Evolutionary conservation across 37 sponge, comb jelly and placozoan genomes (phyloP), one percentile per base, ranked within the genome.

Genomic region (Diacarnus erythraeanus): DNA sequence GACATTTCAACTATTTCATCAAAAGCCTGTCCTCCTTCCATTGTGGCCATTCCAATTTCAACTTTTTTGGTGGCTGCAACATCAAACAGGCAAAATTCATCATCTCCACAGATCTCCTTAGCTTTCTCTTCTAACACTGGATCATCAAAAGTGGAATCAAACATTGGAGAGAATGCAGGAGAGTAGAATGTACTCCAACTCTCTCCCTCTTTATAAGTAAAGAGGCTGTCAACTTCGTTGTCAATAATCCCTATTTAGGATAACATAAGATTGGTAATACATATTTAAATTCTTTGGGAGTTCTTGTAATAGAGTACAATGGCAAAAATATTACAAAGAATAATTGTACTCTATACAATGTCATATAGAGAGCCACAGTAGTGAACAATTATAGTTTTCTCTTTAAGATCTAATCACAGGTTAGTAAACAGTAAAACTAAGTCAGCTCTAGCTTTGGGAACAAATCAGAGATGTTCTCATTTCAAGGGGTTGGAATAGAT

Each of bases 51-150:
- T 6, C 90, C 90, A 42, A 89, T 80, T 10, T 89, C 85, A 26
- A 79, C 42, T 30, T 81, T 44, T 12, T 80, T 80, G 21, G 85
- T 84, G 30, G 81, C 72, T 17, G 90, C 90, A 47, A 89, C 74
- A 59, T 89, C 90, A 84, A 54, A 89, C 72, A 76, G 60, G 71
- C 90, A 89, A 22, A 84, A 80, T 0, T 20, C 27, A 38, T 84
- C 81, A 47, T 70, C 64, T 31, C 42, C 64, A 80, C 90, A 89
- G 2, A 84, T 21, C 5, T 23, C 40, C 21, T 70, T 83, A 42
- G 90, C 84, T 76, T 80, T 17, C 21, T 79, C 63, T 42, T 89
- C 77, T 15, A 89, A 42, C 12, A 9, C 64, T 21, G 81, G 73
- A 75, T 75, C 54, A 25, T 71, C 38, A 60, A 89, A 89, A 22